Conservation (phyloP, 2,888 invertebrate species). For the Cabera pusaria region DNA sequence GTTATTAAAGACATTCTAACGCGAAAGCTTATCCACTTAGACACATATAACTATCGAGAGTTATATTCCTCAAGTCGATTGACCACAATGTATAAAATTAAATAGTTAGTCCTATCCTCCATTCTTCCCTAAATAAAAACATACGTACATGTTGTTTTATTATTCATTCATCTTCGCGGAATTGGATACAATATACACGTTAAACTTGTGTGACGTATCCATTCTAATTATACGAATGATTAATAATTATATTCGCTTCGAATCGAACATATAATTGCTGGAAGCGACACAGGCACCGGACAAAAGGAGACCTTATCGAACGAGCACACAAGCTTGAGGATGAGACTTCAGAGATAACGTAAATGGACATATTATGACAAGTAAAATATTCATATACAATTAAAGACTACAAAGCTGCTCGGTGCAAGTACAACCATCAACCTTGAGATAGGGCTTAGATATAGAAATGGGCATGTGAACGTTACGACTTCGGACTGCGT, state of each 20-base stretch:
- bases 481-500: slow-evolving; percentile 8
- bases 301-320: slow-evolving; percentile 23
- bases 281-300: slow-evolving; percentile 12
- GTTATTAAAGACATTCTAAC: slow-evolving; percentile 12
- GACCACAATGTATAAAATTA: neutral
- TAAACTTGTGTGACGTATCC: slow-evolving; percentile 25
- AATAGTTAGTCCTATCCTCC: neutral
- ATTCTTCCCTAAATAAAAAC: slow-evolving; percentile 3
- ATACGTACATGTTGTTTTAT: slow-evolving; percentile 11
- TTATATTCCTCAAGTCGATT: slow-evolving; percentile 5
- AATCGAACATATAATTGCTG: slow-evolving; percentile 23
- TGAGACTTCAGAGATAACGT: slow-evolving; percentile 17
- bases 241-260: slow-evolving; percentile 23
- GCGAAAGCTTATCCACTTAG: slow-evolving; percentile 13
- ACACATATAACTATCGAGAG: slow-evolving; percentile 7
- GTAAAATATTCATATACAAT: slow-evolving; percentile 4
- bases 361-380: slow-evolving; percentile 22
- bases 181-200: slow-evolving; percentile 25
- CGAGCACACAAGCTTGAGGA: slow-evolving; percentile 21
- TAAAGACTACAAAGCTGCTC: slow-evolving; percentile 1
- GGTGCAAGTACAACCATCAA: neutral
- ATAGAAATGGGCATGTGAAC: slow-evolving; percentile 2
- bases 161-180: slow-evolving; percentile 31
- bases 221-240: slow-evolving; percentile 31
- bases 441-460: slow-evolving; percentile 2